phyloP scores from a whole-genome alignment of 2,888 invertebrate species.

The Resseliella maxima region DNA sequence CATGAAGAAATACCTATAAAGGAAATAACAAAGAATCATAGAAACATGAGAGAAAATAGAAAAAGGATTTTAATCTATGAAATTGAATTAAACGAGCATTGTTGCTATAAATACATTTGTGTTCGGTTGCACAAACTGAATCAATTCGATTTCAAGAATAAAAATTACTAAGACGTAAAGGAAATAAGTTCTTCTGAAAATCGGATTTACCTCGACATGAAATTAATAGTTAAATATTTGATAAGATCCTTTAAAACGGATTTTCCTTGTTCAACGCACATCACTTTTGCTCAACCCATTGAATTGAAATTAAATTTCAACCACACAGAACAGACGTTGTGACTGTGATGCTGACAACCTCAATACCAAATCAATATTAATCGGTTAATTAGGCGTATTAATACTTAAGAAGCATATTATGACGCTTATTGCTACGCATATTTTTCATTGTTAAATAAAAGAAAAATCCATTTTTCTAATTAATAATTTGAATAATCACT shows the following conservation, averaged over 20 bases:
- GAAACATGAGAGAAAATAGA: not conserved
- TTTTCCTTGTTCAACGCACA: not conserved
- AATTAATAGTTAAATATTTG: not conserved
- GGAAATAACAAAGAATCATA: not conserved
- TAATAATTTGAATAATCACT: no score
- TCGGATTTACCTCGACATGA: not conserved
- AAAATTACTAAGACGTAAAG: not conserved
- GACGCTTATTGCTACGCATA: no score
- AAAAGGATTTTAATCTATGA: constrained; percentile 1
- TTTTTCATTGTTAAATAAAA: no score
- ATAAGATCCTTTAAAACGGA: not conserved
- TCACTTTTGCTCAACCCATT: not conserved
- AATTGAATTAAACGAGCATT: not conserved
- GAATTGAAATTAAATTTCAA: no score
- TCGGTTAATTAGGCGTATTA: no score
- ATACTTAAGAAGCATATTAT: no score
- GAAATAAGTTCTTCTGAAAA: not conserved
- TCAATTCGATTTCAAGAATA: not conserved
- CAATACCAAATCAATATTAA: not conserved
- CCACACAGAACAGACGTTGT: not conserved
- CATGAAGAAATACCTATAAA: not conserved
- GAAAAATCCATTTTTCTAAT: no score
- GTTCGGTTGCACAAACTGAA: not conserved
- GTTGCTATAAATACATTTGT: not conserved
- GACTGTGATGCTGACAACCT: not conserved